phyloP scores from a whole-genome alignment of 2,888 invertebrate genomes.

The Aplocera efformata region DNA sequence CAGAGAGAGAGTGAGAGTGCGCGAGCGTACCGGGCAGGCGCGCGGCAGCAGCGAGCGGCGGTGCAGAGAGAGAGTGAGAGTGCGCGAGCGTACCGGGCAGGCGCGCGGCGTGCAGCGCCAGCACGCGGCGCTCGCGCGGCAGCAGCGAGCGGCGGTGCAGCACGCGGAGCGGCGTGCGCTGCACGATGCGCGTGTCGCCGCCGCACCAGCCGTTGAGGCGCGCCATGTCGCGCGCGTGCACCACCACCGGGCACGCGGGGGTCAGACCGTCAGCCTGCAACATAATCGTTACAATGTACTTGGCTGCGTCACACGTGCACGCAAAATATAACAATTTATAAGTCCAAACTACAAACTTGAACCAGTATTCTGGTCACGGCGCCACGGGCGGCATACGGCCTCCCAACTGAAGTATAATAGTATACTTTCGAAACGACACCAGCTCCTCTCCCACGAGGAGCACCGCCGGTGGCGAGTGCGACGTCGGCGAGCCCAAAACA shows the following conservation, averaged over 20 bases:
- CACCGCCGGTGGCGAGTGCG: too few species aligned
- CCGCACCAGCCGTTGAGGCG: neutral
- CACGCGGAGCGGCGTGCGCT: constrained; percentile 95
- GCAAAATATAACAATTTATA: neutral
- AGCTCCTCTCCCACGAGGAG: too few species aligned
- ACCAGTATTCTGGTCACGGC: too few species aligned
- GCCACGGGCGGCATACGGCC: too few species aligned
- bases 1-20: too few species aligned
- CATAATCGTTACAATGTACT: neutral
- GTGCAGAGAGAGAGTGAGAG: too few species aligned
- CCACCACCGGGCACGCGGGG: neutral
- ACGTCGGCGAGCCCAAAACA: too few species aligned
- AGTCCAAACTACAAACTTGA: too few species aligned
- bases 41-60: too few species aligned
- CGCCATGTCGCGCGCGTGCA: constrained; percentile 4
- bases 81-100: constrained; percentile 55
- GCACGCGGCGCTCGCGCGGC: constrained; percentile 83
- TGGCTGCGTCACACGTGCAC: neutral
- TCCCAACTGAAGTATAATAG: too few species aligned
- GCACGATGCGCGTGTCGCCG: constrained; percentile 55
- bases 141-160: constrained; percentile 91
- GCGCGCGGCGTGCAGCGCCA: constrained; percentile 75
- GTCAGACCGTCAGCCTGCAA: neutral
- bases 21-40: too few species aligned
- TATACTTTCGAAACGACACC: too few species aligned